Percentiles rank a stretch among this genome's conserved stretches.
Conservation (phyloP, 1,140 invertebrate genomes). For the Tetraneura akinire region DNA sequence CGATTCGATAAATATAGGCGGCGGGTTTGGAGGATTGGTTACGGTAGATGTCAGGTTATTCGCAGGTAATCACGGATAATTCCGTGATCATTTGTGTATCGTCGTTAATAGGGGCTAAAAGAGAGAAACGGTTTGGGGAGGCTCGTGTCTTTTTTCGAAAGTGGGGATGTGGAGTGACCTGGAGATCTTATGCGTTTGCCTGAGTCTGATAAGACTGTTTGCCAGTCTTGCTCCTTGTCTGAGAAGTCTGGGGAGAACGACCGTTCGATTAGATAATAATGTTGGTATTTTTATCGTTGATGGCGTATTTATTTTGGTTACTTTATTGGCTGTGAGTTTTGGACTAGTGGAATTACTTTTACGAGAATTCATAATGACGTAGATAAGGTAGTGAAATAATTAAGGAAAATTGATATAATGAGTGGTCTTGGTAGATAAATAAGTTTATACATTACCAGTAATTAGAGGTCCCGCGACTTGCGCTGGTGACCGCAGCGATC, state of each 20-base stretch:
- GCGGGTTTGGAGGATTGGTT: constrained; percentile 3
- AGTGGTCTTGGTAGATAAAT: neutral
- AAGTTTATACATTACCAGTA: constrained; percentile 2
- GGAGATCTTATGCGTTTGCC: neutral
- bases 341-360: constrained; percentile 5
- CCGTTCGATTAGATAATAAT: constrained; percentile 18
- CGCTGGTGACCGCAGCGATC: neutral
- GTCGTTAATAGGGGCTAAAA: neutral
- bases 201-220: constrained; percentile 7
- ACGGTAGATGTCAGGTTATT: constrained; percentile 1
- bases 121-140: constrained; percentile 18
- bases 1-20: constrained; percentile 17
- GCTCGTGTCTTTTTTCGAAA: constrained; percentile 11
- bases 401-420: neutral
- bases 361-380: constrained; percentile 31
- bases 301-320: constrained; percentile 8
- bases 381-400: neutral
- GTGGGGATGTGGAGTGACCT: neutral
- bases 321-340: neutral
- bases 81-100: neutral
- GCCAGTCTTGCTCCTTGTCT: constrained; percentile 21
- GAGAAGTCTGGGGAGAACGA: neutral
- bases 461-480: neutral
- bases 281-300: constrained; percentile 8
- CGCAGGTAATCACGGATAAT: no score